Percentiles rank a stretch among this genome's conserved stretches.
phyloP scores from a whole-genome alignment of 2,797 vertebrate genomes.

The Anguilla obscura region DNA sequence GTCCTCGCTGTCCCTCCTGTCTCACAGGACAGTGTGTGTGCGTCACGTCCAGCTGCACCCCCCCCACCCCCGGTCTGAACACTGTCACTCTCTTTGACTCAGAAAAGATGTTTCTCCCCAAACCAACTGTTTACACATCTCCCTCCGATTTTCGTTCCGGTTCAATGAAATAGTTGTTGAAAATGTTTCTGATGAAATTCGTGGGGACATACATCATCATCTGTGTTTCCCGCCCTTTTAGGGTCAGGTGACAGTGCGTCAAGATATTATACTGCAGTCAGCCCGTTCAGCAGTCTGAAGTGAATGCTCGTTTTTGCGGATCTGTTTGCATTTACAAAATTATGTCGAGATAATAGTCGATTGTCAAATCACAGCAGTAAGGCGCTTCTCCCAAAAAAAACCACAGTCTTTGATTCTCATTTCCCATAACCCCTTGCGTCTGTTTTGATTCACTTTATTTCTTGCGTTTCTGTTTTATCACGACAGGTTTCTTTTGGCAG shows the following conservation, averaged over 20 bases:
- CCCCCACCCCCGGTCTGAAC: neutral
- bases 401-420: neutral
- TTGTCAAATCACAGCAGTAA: neutral
- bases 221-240: neutral
- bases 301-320: neutral
- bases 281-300: neutral
- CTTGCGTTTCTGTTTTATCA: neutral
- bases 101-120: no score
- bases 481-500: neutral
- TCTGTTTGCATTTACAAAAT: neutral
- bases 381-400: neutral
- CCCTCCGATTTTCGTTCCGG: neutral
- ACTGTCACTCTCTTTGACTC: neutral
- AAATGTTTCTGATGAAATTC: no score
- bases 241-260: neutral
- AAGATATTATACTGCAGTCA: neutral
- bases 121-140: no score
- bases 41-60: neutral
- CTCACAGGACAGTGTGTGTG: constrained; percentile 3
- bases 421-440: neutral
- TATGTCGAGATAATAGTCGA: neutral
- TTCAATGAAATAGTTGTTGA: neutral
- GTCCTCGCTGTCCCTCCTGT: neutral
- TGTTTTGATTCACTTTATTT: neutral
- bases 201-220: no score